Percentiles rank a stretch among this genome's conserved stretches.
Evolutionary conservation across 2,113 vertebrate species (phyloP).

Genomic region (Misgurnus mizolepis): DNA sequence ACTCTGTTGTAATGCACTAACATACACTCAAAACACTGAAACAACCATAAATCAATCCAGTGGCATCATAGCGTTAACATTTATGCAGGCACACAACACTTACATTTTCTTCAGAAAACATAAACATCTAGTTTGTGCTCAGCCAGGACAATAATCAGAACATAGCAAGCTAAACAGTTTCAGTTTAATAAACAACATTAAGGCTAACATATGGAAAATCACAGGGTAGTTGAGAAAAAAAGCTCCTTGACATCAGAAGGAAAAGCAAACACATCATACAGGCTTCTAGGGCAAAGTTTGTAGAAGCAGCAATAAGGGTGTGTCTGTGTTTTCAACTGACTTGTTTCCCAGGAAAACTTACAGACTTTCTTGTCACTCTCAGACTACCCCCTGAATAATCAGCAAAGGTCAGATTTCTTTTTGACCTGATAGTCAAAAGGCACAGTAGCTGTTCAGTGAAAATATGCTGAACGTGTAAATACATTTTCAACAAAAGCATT

Average conservation of each 20-base stretch:
- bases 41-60: neutral
- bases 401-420: neutral
- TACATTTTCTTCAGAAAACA: neutral
- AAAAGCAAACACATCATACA: conserved; percentile 33
- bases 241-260: conserved; percentile 42
- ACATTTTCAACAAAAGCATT: neutral
- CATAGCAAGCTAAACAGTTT: too few species aligned
- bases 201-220: conserved; percentile 1
- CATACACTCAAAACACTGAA: too few species aligned
- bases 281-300: conserved; percentile 35
- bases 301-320: conserved; percentile 48
- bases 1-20: too few species aligned
- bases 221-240: conserved; percentile 46
- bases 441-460: conserved; percentile 3
- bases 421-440: neutral
- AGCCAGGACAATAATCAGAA: neutral
- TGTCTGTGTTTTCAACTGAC: conserved; percentile 47
- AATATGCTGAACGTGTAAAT: neutral
- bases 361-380: conserved; percentile 38
- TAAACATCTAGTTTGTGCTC: neutral
- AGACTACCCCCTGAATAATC: neutral
- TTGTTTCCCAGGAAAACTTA: conserved; percentile 35
- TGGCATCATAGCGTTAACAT: neutral
- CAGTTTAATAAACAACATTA: neutral
- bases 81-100: too few species aligned